Evolutionary conservation across 2,113 vertebrate genomes (phyloP), one percentile per base, ranked within the genome.

Genomic region (Mustela nigripes): DNA sequence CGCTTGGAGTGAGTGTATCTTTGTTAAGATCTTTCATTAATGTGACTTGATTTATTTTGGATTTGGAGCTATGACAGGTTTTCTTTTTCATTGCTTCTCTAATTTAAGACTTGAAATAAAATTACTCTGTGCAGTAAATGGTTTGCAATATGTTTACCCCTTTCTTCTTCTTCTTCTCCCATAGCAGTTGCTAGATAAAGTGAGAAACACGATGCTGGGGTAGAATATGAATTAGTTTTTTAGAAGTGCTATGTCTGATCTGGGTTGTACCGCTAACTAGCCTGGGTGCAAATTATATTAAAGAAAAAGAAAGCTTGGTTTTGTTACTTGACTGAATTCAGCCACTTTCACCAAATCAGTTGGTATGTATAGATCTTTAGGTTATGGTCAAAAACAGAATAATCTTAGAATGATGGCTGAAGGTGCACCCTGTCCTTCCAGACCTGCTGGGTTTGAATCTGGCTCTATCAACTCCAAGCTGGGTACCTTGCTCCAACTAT

Each of bases 11-110:
- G 26, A 56, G 16, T 28, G 26, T 45, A 16, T 19, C 65, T 93
- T 76, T 92, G 56, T 60, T 83, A 86, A 67, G 76, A 80, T 69
- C 48, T 85, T 91, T 81, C 94, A 76, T 91, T 80, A 93, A 31
- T 48, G 65, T 67, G 65, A 39, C 42, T 93, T 93, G 92, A 71
- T 95, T 96, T 93, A 60, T 78, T 96, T 91, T 67, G 91, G 96
- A 92, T 94, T 83, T 74, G 42, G 83, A n/a, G 31, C 65, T 36
- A 2, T 39, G 82, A 73, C 63, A 78, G 89, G 6, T 81, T 97
- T 98, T 95, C 91, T 76, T 95, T 96, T 65, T 56, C 62, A 21
- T 78, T 89, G 65, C 95, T 79, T 87, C 94, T 82, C 53, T 92
- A 67, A 95, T 83, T 83, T 82, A 83, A 93, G 90, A 48, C 81